Percentiles rank a stretch among this genome's conserved stretches.
phyloP scores from a whole-genome alignment of 2,797 vertebrate genomes.

The Delichon dasypus region DNA sequence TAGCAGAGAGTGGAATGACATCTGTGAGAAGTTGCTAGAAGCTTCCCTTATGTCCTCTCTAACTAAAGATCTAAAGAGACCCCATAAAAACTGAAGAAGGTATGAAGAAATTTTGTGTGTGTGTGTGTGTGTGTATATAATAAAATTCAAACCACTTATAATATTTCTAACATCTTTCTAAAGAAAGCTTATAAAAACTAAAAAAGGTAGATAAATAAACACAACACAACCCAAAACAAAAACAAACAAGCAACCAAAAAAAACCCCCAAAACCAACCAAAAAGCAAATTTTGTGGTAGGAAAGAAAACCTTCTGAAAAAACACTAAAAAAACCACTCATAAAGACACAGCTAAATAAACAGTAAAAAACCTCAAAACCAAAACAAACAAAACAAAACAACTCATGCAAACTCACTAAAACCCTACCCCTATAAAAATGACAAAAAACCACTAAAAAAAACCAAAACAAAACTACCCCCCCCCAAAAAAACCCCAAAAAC shows the following conservation, averaged over 20 bases:
- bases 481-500: background rate
- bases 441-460: background rate
- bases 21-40: background rate
- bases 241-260: background rate
- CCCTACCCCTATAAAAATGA: too few species aligned
- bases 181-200: background rate
- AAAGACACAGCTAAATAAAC: background rate
- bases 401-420: background rate
- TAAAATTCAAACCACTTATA: background rate
- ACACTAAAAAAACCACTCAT: fast-evolving
- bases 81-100: background rate
- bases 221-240: background rate
- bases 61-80: background rate
- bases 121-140: background rate
- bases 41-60: background rate
- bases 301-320: background rate
- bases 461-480: too few species aligned
- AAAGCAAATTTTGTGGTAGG: fast-evolving
- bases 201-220: background rate
- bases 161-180: background rate
- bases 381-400: background rate
- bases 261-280: background rate
- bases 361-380: background rate
- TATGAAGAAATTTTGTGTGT: background rate
- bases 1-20: background rate